Conservation (phyloP, 2,113 vertebrate species). For the Paradisaea rubra region DNA sequence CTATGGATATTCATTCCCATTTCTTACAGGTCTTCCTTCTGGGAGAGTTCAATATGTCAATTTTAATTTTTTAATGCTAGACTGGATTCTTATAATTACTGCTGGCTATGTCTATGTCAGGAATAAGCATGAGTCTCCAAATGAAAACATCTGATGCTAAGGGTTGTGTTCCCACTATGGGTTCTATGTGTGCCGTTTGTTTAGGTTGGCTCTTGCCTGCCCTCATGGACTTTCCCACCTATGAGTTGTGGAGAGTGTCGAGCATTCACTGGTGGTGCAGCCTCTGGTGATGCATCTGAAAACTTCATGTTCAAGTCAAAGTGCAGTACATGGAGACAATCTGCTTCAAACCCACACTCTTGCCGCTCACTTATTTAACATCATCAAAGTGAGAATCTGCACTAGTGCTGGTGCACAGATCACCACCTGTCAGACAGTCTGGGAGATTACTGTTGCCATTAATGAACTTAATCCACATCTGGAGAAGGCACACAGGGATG, state of each 20-base stretch:
- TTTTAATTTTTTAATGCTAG: neutral
- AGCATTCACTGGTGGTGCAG: neutral
- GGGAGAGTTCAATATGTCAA: neutral
- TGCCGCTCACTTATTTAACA: neutral
- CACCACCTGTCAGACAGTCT: constrained; percentile 37
- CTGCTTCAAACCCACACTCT: neutral
- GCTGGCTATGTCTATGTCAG: neutral
- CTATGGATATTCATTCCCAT: neutral
- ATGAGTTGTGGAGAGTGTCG: neutral
- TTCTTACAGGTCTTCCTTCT: neutral
- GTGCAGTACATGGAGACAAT: neutral
- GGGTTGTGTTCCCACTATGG: neutral
- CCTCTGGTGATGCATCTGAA: neutral
- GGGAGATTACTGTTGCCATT: neutral
- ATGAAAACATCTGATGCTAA: neutral
- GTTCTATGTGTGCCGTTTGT: neutral
- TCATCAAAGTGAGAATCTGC: neutral
- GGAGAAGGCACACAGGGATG: neutral
- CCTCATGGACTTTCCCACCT: neutral
- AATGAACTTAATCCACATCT: constrained; percentile 14
- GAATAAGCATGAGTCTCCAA: neutral
- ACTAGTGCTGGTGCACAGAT: neutral
- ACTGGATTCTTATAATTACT: neutral
- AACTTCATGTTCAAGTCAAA: neutral
- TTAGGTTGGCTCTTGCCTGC: neutral